Percentiles rank a stretch among this genome's conserved stretches.
phyloP scores from a whole-genome alignment of 2,797 vertebrate species.

The Acrossocheilus fasciatus region DNA sequence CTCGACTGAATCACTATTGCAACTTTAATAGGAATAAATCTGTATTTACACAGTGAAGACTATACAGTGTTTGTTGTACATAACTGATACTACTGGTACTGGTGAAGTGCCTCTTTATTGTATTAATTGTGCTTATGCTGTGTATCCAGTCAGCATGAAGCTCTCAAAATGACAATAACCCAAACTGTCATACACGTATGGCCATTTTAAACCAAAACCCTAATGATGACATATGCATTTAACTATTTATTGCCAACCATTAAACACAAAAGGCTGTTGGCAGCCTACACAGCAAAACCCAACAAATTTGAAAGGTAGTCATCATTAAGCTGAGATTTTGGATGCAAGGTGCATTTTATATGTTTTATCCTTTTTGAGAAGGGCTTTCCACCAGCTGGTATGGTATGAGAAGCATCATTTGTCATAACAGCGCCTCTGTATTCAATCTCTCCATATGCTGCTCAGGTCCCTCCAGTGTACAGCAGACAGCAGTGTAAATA shows the following conservation, averaged over 20 bases:
- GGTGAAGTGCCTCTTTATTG: background rate
- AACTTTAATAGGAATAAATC: too few species aligned
- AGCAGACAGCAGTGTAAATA: slow-evolving; percentile 20
- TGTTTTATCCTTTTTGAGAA: slow-evolving; percentile 6
- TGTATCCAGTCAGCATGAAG: background rate
- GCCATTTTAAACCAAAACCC: background rate
- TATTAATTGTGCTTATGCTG: background rate
- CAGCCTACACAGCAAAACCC: background rate
- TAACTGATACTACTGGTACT: background rate
- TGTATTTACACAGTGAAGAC: too few species aligned
- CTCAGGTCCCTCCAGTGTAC: background rate
- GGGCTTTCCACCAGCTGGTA: slow-evolving; percentile 35
- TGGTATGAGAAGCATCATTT: slow-evolving; percentile 31
- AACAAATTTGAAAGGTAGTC: background rate
- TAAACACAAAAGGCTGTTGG: slow-evolving; percentile 12
- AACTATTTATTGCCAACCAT: background rate
- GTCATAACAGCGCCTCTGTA: slow-evolving; percentile 42
- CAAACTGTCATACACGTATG: background rate
- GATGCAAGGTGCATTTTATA: slow-evolving; percentile 21
- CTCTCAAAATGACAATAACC: background rate
- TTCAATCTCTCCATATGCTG: slow-evolving; percentile 31
- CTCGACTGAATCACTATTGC: too few species aligned
- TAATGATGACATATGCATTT: background rate
- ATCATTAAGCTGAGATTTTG: background rate
- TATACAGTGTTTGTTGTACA: too few species aligned